Evolutionary conservation across 2,113 vertebrate genomes (phyloP).

Genomic region (Leptodactylus fuscus): DNA sequence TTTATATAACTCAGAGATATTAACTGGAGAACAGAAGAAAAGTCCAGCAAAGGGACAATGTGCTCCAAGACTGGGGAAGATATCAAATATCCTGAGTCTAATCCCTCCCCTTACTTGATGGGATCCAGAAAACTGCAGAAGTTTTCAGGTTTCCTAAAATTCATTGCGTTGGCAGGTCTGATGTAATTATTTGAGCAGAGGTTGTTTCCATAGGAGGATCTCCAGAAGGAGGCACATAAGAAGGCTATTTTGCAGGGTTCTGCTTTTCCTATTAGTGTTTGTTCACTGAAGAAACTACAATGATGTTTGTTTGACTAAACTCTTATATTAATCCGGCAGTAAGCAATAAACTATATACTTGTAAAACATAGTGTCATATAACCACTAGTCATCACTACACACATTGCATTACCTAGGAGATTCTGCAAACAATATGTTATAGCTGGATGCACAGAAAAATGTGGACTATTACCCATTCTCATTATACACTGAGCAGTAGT

Average conservation of each 20-base stretch:
- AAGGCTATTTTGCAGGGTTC: background rate
- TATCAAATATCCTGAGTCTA: slow-evolving; percentile 8
- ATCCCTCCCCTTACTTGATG: background rate
- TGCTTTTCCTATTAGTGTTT: background rate
- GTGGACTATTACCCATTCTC: background rate
- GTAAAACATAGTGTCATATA: background rate
- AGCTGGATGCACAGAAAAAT: background rate
- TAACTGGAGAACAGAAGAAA: background rate
- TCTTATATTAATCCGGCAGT: background rate
- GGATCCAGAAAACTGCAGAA: slow-evolving; percentile 17
- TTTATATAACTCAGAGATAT: background rate
- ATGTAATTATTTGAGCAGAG: slow-evolving; percentile 51
- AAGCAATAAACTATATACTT: background rate
- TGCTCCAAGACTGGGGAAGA: background rate
- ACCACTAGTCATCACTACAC: background rate
- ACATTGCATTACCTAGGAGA: background rate
- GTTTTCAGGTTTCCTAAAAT: slow-evolving; percentile 34
- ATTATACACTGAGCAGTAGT: background rate
- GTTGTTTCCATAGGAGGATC: slow-evolving; percentile 41
- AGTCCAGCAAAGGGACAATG: background rate
- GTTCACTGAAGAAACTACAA: background rate
- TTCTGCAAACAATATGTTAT: background rate
- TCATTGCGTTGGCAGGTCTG: slow-evolving; percentile 51
- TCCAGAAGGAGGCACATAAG: slow-evolving; percentile 27
- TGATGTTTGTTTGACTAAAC: background rate